These are phyloP conservation scores for Rhabdophis nuchalis DNA, from an alignment of 2,797 vertebrate genomes.

Conservation along the genomic window DNA sequence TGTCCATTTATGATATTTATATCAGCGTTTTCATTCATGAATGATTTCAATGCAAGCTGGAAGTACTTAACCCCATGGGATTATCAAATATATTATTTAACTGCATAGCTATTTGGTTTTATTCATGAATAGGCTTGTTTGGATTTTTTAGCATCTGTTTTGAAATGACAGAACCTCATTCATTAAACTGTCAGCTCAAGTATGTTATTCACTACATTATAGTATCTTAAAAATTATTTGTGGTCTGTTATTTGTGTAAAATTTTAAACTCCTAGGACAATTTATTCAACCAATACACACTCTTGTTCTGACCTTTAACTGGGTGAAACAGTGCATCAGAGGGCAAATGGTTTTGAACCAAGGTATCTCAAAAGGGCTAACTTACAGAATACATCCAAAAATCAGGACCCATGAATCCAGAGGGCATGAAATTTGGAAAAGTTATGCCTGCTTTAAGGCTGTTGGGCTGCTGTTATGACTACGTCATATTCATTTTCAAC, in stretches of 20 bases:
- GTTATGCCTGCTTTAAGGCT: not conserved
- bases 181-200: not conserved
- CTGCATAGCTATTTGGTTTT: not conserved
- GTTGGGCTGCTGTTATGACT: not conserved
- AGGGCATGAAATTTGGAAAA: not conserved
- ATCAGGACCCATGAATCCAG: not conserved
- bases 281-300: not conserved
- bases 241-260: not conserved
- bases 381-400: not conserved
- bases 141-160: not conserved
- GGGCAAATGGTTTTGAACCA: not conserved
- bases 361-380: not conserved
- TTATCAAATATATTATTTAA: not conserved
- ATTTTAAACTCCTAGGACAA: not conserved
- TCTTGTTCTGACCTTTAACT: not conserved
- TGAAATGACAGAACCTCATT: not conserved
- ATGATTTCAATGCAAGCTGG: not conserved
- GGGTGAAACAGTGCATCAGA: not conserved
- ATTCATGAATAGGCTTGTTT: conserved; percentile 14
- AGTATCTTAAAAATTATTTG: not conserved
- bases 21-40: conserved; percentile 12
- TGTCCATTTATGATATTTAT: not conserved
- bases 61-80: not conserved
- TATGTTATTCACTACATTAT: not conserved
- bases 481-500: not conserved